phyloP scores from a whole-genome alignment of 2,797 vertebrate genomes.

The Atherinosoma microstoma region DNA sequence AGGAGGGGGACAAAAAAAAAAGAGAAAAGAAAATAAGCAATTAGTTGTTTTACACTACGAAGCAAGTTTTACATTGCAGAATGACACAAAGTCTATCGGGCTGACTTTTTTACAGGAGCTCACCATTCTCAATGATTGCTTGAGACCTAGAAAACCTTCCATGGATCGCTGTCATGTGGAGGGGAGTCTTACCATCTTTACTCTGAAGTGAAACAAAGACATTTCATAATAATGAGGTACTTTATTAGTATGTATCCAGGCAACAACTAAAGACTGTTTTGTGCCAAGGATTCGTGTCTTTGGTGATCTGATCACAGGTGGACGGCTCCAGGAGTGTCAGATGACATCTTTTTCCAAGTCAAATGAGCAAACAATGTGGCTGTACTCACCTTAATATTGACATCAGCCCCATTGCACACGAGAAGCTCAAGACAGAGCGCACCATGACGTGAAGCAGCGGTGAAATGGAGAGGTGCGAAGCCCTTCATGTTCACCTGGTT shows the following conservation, averaged over 20 bases:
- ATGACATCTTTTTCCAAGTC: background rate
- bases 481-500: constrained; percentile 97
- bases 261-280: background rate
- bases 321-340: background rate
- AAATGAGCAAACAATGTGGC: background rate
- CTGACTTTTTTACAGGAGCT: constrained; percentile 46
- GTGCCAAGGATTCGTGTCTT: background rate
- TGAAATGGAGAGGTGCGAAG: constrained; percentile 96
- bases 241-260: background rate
- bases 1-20: background rate
- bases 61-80: constrained; percentile 13
- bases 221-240: background rate
- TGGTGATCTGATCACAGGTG: background rate
- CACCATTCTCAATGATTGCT: constrained; percentile 97
- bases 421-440: constrained; percentile 96
- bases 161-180: constrained; percentile 99
- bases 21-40: constrained; percentile 18
- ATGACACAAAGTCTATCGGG: constrained; percentile 5
- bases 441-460: constrained; percentile 94
- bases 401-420: constrained; percentile 93
- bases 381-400: constrained; percentile 92
- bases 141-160: constrained; percentile 98
- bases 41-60: constrained; percentile 19
- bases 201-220: constrained; percentile 84
- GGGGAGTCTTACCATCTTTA: constrained; percentile 98